Evolutionary conservation across 2,797 vertebrate species (phyloP).

Genomic region (Streptopelia turtur): DNA sequence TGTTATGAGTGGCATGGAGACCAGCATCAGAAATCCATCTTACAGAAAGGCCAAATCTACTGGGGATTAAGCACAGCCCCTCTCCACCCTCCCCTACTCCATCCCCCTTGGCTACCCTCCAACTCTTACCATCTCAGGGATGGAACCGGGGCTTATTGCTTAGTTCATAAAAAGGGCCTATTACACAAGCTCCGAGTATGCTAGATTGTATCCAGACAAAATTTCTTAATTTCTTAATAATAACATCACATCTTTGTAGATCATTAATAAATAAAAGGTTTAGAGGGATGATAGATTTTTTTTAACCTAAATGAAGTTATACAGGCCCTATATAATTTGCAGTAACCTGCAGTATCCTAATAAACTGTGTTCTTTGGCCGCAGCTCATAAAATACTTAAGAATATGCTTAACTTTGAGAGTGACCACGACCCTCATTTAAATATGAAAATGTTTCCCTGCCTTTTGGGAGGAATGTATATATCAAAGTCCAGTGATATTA

Average conservation of each 20-base stretch:
- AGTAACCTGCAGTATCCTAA: not conserved
- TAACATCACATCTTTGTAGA: not conserved
- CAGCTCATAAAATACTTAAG: not conserved
- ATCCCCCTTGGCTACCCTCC: not conserved
- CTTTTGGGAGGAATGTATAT: not conserved
- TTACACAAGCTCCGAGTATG: not conserved
- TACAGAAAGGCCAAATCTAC: slow-evolving; percentile 22
- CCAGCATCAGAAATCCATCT: slow-evolving; percentile 43
- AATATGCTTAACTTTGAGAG: not conserved
- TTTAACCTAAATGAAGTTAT: not conserved
- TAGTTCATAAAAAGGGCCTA: not conserved
- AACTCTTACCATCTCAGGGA: not conserved
- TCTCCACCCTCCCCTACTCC: not conserved
- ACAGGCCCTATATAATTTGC: not conserved
- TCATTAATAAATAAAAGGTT: slow-evolving; percentile 52
- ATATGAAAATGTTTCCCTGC: not conserved
- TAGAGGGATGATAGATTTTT: not conserved
- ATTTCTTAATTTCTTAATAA: slow-evolving; percentile 12
- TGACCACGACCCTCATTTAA: not conserved
- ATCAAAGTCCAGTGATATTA: not conserved
- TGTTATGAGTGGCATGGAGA: not conserved
- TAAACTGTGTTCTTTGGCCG: not conserved
- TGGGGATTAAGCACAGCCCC: not conserved
- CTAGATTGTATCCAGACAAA: not conserved
- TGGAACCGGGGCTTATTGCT: slow-evolving; percentile 1